Percentiles rank a stretch among this genome's conserved stretches.
Evolutionary conservation across 2,113 vertebrate genomes (phyloP).

Genomic region (Melanocharis versteri): DNA sequence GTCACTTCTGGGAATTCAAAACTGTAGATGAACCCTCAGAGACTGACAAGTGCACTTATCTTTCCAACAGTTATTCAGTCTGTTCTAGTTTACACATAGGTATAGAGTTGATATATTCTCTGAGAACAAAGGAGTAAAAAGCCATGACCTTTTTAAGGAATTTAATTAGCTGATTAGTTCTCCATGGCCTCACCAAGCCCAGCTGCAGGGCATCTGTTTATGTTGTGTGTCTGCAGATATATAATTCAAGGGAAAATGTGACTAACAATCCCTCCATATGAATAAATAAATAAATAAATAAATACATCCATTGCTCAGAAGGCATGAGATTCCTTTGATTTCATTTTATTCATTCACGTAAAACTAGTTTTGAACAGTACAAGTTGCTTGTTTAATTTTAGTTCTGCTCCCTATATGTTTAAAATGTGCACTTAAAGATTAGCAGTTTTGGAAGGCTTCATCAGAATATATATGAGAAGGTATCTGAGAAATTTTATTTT

Average conservation of each 20-base stretch:
- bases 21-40: neutral
- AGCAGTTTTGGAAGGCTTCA: neutral
- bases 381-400: neutral
- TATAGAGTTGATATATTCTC: neutral
- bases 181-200: neutral
- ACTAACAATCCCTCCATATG: neutral
- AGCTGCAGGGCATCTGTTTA: neutral
- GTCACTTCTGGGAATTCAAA: neutral
- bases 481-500: neutral
- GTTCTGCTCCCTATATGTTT: neutral
- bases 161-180: neutral
- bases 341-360: neutral
- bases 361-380: neutral
- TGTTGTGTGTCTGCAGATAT: neutral
- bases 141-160: neutral
- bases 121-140: neutral
- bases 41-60: neutral
- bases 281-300: neutral
- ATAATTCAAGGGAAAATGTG: neutral
- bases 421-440: neutral
- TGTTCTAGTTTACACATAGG: neutral
- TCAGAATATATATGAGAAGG: neutral
- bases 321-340: neutral
- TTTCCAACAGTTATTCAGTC: neutral
- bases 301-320: neutral